Conservation (phyloP, 2,888 invertebrate species). For the Pachydiplax longipennis region DNA sequence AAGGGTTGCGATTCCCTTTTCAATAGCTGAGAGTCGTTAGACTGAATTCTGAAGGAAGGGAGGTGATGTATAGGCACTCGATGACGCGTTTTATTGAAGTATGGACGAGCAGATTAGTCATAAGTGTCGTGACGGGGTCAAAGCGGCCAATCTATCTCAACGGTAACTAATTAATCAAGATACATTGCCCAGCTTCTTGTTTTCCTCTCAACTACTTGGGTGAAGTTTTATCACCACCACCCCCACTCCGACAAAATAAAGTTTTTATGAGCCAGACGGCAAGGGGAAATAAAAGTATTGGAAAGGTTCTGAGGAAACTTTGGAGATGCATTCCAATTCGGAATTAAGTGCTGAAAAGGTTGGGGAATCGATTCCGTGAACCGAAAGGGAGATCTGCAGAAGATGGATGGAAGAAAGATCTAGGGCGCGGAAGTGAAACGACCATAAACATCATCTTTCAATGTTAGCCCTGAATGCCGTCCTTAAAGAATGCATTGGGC, state of each 20-base stretch:
- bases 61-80: conserved; percentile 3
- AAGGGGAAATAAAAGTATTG: background rate
- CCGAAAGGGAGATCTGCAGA: too few relatives aligned
- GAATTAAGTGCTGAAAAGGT: too few relatives aligned
- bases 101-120: conserved; percentile 11
- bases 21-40: background rate
- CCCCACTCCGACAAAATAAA: background rate
- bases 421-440: too few relatives aligned
- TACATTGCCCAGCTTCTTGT: background rate
- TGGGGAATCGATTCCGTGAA: too few relatives aligned
- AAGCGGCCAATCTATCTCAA: background rate
- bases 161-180: background rate
- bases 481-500: too few relatives aligned
- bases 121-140: conserved; percentile 6
- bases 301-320: too few relatives aligned
- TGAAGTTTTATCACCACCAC: background rate
- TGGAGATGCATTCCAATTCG: too few relatives aligned
- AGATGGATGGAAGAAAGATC: too few relatives aligned
- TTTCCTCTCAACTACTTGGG: background rate
- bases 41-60: background rate
- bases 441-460: too few relatives aligned
- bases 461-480: too few relatives aligned
- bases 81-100: conserved; percentile 23
- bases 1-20: background rate
- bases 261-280: background rate